Conservation (phyloP, 2,113 vertebrate genomes). For the Arenaria interpres region DNA sequence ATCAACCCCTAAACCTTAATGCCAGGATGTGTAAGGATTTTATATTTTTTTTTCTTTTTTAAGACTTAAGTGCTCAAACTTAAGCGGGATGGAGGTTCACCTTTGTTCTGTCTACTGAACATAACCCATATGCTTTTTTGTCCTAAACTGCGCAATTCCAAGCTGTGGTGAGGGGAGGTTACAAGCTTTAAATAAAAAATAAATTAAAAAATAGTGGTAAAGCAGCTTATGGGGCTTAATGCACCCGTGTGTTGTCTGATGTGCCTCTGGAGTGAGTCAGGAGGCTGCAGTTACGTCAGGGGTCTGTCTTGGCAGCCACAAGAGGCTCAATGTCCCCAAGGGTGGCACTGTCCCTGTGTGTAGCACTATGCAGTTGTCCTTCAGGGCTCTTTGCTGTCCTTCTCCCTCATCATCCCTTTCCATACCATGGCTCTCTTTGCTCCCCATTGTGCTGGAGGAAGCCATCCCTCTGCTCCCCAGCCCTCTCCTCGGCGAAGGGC, state of each 20-base stretch:
- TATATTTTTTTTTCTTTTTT: background rate
- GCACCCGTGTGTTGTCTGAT: accelerated
- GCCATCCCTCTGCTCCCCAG: background rate
- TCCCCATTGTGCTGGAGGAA: accelerated
- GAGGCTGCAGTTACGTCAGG: background rate
- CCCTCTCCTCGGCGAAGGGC: background rate
- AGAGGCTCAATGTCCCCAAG: accelerated
- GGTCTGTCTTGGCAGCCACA: background rate
- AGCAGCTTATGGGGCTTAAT: background rate
- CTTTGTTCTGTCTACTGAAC: background rate
- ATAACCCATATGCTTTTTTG: background rate
- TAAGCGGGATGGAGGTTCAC: background rate
- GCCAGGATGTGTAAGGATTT: background rate
- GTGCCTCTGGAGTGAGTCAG: background rate
- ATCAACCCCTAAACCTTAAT: background rate
- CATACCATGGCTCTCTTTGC: too few species aligned
- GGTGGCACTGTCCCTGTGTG: accelerated
- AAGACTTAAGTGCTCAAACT: background rate
- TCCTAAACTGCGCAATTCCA: background rate
- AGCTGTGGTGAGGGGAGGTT: background rate
- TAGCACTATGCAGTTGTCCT: background rate
- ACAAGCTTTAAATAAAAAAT: background rate
- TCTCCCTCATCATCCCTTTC: accelerated
- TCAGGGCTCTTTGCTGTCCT: background rate
- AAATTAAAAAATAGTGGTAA: background rate